Base-by-base conservation (phyloP, 2,113 vertebrate species). In the Phaethornis superciliosus region DNA sequence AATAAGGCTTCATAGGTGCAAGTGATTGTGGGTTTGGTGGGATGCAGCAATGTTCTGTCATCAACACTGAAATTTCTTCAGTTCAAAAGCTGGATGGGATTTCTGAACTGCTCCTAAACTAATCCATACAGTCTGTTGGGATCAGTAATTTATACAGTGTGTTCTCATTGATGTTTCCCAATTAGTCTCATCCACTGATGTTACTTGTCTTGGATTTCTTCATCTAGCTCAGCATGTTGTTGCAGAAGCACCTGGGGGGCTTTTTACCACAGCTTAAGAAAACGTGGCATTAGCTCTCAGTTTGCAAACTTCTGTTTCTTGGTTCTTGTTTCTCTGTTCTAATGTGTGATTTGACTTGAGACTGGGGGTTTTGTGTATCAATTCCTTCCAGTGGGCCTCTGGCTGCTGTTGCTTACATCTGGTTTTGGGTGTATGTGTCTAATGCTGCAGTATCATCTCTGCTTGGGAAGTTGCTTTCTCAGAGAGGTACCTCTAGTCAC, bases 71-170 rank as follows among this genome's bases (percentile, higher is more conserved):
- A 90, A 88, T 21, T 90, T 71, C 54, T 77, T 27, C 60, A 89
- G 81, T 92, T 95, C 78, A 95, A 95, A 95, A 94, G 81, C 77
- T 92, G 7, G 42, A 56, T 67, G 44, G 47, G 64, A 47, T 60
- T 94, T 55, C 46, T 88, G 60, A 84, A 70, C 74, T 70, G 26
- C 63, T 90, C 47, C 52, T 95, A 81, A 88, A 94, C 76, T 27
- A 89, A 27, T 56, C 78, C 28, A n/a, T 86, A 42, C 63, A 81
- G 40, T 60, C 75, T 80, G 6, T 47, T 89, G 35, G 51, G 49
- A 49, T 94, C 74, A 91, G 70, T 94, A 51, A 81, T 49, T 94
- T 80, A 81, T 33, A 20, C 86, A 67, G 32, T 33, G 17, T 84
- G 54, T 5, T 91, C 78, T 88, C 62, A 68, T 76, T 40, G 58